A percentile compares a stretch with the other conserved stretches of the same genome.
phyloP scores from a whole-genome alignment of 2,113 vertebrate genomes.

The Chloropsis hardwickii region DNA sequence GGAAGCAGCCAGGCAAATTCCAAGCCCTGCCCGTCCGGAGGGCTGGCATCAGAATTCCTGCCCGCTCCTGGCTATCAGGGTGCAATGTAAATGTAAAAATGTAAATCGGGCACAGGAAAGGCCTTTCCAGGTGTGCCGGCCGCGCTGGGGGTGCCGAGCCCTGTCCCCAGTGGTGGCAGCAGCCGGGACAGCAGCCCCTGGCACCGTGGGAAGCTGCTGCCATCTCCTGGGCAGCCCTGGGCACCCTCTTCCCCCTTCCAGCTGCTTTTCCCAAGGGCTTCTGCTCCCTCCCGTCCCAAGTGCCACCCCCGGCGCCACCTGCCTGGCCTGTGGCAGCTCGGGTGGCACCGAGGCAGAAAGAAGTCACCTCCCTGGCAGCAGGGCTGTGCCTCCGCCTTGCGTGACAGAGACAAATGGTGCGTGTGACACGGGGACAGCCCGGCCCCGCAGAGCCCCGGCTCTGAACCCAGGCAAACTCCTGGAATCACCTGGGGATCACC shows the following conservation, averaged over 20 bases:
- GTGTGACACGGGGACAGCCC: accelerated
- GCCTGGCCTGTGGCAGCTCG: background rate
- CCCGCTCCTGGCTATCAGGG: accelerated
- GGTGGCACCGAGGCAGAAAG: background rate
- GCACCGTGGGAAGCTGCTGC: constrained; percentile 10
- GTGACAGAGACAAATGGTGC: background rate
- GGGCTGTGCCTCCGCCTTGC: background rate
- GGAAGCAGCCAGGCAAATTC: background rate
- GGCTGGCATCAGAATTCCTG: background rate
- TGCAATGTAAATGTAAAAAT: accelerated
- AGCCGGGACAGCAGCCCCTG: background rate
- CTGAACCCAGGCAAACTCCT: background rate
- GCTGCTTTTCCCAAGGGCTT: background rate
- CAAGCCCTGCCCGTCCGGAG: background rate
- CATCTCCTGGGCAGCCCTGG: background rate
- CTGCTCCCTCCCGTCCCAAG: background rate
- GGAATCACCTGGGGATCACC: accelerated
- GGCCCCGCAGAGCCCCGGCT: background rate
- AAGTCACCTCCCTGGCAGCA: background rate
- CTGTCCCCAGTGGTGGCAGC: background rate
- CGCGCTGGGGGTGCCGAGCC: background rate
- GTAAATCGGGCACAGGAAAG: background rate
- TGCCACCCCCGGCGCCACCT: background rate
- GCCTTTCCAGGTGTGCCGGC: background rate
- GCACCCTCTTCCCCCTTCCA: background rate